Evolutionary conservation across 2,113 vertebrate genomes (phyloP), one percentile per base, ranked within the genome.

Genomic region (Grantiella picta): DNA sequence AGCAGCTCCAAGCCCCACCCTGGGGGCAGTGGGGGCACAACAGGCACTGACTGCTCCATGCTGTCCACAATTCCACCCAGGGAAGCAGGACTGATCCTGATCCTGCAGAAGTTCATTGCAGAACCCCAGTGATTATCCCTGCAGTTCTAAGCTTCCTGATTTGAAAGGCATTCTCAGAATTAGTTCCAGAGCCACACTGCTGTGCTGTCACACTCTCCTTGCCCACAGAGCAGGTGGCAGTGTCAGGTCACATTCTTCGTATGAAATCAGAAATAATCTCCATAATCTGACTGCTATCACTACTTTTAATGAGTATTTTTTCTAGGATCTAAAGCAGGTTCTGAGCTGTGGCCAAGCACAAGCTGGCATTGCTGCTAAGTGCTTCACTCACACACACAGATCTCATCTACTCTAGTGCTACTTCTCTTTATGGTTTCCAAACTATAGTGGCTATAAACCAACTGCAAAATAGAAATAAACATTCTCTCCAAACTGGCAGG

Each of bases 31-130:
- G 38, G 38, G 38, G 38, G 50, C 24, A 2, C 11, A 35, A 23
- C 33, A 20, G 44, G 61, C 2, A 15, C 15, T 45, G 54, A 2
- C 22, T 52, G 70, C 86, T 82, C 75, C 40, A 22, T 2, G 31
- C 59, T 44, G 13, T 19, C 83, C 28, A 1, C 2, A 78, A 36
- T 12, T 16, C n/a, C 6, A 0, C 7, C 12, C 79, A 57, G 40
- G 36, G 53, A 31, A 73, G 22, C 12, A 47, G 77, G 31, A 56
- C 40, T 36, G 11, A 50, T 20, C 38, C 70, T 36, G n/a, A 60
- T 60, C 69, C 72, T 21, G 22, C 28, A 88, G 23, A 72, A 80
- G 21, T 4, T 81, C n/a, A 72, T 0, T 56, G 59, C 12, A 69
- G 64, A 83, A 36, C 7, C 42, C 27, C 70, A 40, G 18, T 22